Evolutionary conservation across 2,797 vertebrate genomes (phyloP).

Genomic region (Betta splendens): DNA sequence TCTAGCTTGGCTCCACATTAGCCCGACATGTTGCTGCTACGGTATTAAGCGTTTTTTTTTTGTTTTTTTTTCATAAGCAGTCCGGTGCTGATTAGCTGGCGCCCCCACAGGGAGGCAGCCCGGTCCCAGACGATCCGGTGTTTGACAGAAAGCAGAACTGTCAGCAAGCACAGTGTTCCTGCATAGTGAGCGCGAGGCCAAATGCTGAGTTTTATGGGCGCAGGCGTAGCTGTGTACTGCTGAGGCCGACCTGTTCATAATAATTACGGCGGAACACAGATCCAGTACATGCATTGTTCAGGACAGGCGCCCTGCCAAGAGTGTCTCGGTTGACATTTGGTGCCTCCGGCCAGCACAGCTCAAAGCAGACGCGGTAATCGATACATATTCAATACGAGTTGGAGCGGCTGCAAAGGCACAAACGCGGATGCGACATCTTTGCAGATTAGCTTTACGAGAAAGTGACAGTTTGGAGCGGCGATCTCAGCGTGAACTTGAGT

Average conservation of each 20-base stretch:
- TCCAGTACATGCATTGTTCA: slow-evolving; percentile 28
- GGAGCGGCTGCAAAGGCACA: neutral
- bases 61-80: slow-evolving; percentile 57
- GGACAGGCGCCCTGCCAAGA: slow-evolving; percentile 5
- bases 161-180: slow-evolving; percentile 55
- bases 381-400: slow-evolving; percentile 8
- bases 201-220: slow-evolving; percentile 67
- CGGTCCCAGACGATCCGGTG: slow-evolving; percentile 23
- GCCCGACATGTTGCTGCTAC: slow-evolving; percentile 55
- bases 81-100: slow-evolving; percentile 70
- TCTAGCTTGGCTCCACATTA: slow-evolving; percentile 24
- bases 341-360: slow-evolving; percentile 4
- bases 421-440: slow-evolving; percentile 8
- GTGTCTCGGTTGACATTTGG: slow-evolving; percentile 4
- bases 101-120: slow-evolving; percentile 52
- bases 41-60: too few species aligned
- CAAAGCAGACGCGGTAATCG: slow-evolving; percentile 4
- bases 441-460: slow-evolving; percentile 9
- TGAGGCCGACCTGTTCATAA: slow-evolving; percentile 24
- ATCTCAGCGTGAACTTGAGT: neutral
- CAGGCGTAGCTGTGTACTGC: slow-evolving; percentile 19
- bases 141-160: slow-evolving; percentile 49
- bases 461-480: neutral
- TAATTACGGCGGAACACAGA: slow-evolving; percentile 38
- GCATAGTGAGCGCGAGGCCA: slow-evolving; percentile 52